Base-by-base conservation (phyloP, 2,797 vertebrate species). In the Morelia viridis region DNA sequence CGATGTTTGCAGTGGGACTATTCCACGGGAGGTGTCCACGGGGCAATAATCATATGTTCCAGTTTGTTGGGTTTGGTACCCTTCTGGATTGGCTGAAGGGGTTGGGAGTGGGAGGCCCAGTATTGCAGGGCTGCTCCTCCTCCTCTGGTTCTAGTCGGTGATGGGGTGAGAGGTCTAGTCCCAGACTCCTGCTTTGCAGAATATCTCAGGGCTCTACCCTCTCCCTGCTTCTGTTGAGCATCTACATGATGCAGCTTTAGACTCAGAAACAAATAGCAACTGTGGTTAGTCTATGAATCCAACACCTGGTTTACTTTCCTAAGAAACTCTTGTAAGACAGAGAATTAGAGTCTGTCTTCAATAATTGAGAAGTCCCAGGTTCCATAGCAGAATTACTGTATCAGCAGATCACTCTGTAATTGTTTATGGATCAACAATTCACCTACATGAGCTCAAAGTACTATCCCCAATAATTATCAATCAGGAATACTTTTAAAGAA, bases 1-100 rank as follows among this genome's bases (percentile, higher is more conserved):
- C 92, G 4, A 1, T 92, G 35, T 93, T 94, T 93, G 91, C 92
- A 85, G 91, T 46, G 71, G n/a, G 76, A 83, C 60, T 91, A 61
- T 12, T 60, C 26, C 22, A 65, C 89, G 89, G 85, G 68, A 91
- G 84, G 92, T 60, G 91, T 62, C 84, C 71, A 88, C 22, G 61
- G 89, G 83, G 19, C 65, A 71, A 84, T 0, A 60, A 80, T 80
- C 71, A 41, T 76, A 76, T 41, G 71, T 41, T 22, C 17, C 71
- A 22, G 10, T 41, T 35, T 19, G 0, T 71, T 68, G 7, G 13
- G 65, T 35, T 68, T 68, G 28, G 28, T 71, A 71, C 8, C 15
- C 35, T 71, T 71, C 15, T 35, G 65, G 13, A 35, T n/a, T 17
- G 35, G 2, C 15, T 71, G n/a, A 41, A 71, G 3, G 31, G 65